phyloP scores from a whole-genome alignment of 2,113 vertebrate species.

The Poeciliopsis occidentalis region DNA sequence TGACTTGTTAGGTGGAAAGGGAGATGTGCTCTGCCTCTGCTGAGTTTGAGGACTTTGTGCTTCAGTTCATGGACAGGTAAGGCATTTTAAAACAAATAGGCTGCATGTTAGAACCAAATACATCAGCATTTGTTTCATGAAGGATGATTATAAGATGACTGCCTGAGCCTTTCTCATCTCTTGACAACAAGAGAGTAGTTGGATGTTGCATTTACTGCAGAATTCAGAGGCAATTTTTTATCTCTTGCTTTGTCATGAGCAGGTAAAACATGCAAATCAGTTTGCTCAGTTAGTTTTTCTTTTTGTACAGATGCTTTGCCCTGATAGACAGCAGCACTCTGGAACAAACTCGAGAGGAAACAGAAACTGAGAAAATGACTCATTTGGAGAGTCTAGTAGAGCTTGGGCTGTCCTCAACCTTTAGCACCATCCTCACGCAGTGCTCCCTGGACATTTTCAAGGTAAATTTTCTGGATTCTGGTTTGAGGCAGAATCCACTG shows the following conservation, averaged over 20 bases:
- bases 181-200: background rate
- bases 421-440: conserved; percentile 97
- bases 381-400: conserved; percentile 97
- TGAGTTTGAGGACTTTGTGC: conserved; percentile 98
- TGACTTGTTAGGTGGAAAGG: conserved; percentile 86
- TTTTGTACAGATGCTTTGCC: conserved; percentile 89
- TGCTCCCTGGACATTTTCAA: conserved; percentile 97
- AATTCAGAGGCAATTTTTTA: background rate
- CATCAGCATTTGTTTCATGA: background rate
- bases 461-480: conserved; percentile 69
- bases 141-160: background rate
- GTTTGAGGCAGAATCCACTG: too few species aligned
- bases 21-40: conserved; percentile 96
- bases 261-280: background rate
- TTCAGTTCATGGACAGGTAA: conserved; percentile 98
- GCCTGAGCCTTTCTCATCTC: too few species aligned
- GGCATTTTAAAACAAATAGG: background rate
- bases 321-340: conserved; percentile 98
- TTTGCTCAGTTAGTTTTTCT: background rate
- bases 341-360: conserved; percentile 97
- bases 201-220: background rate
- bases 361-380: conserved; percentile 99
- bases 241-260: background rate
- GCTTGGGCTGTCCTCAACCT: conserved; percentile 95
- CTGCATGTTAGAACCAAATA: background rate